Evolutionary conservation across 1,140 invertebrate species (phyloP).

Genomic region (Lepidurus arcticus): DNA sequence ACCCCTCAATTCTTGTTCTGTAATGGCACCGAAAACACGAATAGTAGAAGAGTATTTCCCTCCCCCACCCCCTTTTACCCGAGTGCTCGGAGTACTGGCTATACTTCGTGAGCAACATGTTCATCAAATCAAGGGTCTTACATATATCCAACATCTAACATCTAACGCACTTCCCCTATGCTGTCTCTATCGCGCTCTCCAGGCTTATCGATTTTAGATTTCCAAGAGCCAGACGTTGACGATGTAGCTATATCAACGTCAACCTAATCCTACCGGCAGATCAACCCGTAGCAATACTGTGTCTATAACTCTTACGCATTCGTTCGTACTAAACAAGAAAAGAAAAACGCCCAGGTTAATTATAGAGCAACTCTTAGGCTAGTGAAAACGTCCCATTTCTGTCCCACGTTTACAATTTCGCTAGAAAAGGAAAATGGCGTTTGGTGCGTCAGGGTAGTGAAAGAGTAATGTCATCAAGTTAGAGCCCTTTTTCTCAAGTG

Average conservation of each 20-base stretch:
- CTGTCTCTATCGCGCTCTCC: not conserved
- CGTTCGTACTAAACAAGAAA: not conserved
- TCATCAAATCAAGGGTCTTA: not conserved
- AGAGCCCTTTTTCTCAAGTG: no score
- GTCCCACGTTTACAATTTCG: no score
- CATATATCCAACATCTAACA: not conserved
- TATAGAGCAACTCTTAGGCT: no score
- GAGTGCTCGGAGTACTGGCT: not conserved
- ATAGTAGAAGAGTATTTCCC: not conserved
- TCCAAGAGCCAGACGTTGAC: not conserved
- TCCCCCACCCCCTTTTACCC: not conserved
- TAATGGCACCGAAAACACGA: no score
- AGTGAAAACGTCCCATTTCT: no score
- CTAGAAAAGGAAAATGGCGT: no score
- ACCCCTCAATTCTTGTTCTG: not conserved
- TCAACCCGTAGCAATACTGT: not conserved
- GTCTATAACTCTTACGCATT: not conserved
- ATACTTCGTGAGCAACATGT: not conserved
- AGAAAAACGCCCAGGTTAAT: no score
- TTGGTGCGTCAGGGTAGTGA: no score
- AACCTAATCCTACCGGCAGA: not conserved
- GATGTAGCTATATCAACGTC: not conserved
- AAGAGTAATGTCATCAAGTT: no score
- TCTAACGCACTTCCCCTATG: not conserved
- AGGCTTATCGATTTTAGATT: conserved; percentile 6